phyloP scores from a whole-genome alignment of 1,140 invertebrate genomes.

The Brachionus paranguensis region DNA sequence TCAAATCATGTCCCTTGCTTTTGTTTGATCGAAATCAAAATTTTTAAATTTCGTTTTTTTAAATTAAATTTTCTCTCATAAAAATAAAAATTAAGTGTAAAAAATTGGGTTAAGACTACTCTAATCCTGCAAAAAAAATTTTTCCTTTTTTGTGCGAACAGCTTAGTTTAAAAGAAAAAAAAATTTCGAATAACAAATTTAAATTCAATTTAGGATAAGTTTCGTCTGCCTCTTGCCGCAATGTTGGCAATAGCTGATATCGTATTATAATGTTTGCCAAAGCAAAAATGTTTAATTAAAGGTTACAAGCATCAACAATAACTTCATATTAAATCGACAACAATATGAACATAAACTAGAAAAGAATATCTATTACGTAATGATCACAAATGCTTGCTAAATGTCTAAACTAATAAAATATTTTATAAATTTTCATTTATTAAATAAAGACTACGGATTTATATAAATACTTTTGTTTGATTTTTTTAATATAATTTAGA shows the following conservation, averaged over 20 bases:
- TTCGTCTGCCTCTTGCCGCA: neutral
- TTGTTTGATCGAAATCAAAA: no score
- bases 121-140: no score
- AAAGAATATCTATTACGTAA: neutral
- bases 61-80: no score
- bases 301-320: neutral
- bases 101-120: no score
- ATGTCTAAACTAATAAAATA: slow-evolving; percentile 25
- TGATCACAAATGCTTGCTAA: neutral
- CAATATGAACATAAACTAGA: neutral
- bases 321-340: neutral
- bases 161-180: neutral
- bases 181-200: neutral
- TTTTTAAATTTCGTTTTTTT: no score
- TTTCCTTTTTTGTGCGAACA: no score
- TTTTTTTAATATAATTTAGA: neutral
- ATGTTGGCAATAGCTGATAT: neutral
- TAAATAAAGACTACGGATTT: neutral
- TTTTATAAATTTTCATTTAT: neutral
- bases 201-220: neutral
- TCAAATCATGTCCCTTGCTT: no score
- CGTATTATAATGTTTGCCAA: neutral
- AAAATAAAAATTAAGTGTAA: no score
- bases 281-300: slow-evolving; percentile 8
- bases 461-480: neutral